Base-by-base conservation (phyloP, 2,113 vertebrate genomes). In the Tachycineta bicolor region DNA sequence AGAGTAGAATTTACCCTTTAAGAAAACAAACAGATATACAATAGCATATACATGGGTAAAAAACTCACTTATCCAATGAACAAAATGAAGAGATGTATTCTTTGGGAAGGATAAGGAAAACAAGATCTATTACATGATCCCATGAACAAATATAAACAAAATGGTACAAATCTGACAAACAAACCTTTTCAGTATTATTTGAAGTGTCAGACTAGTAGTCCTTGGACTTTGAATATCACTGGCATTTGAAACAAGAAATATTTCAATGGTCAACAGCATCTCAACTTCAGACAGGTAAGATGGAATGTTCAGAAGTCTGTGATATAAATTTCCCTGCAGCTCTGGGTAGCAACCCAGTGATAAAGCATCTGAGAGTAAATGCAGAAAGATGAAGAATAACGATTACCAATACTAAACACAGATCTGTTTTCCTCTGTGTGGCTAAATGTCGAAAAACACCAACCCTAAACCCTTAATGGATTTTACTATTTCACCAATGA, bases 181-280 rank as follows among this genome's bases (percentile, higher is more conserved):
- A 44, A 97, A 99, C 99, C 99, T 99, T 98, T 98, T 99, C 22
- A 99, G 98, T 77, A 98, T 98, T 95, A 99, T 98, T 67, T 98
- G 98, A 83, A 99, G 98, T 55, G 83, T 95, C 43, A 96, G 94
- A 39, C 74, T 74, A 76, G 87, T 41, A 47, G 97, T 95, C 49
- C 96, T 81, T 21, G 94, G 93, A 69, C 95, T 97, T 50, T 98
- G 97, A 95, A 99, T 98, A 87, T 55, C 95, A 19, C 97, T 97
- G 33, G 98, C 98, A 67, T 99, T 99, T 94, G 98, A 97, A 56
- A 98, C 98, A 91, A 99, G 97, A 95, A 99, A 99, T 97, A 99
- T 98, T 98, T 99, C 99, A 21, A 99, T 98, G 47, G 98, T 93
- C 96, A 99, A 96, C 39, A 99, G 98, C 98, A 99, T 98, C 97